Evolutionary conservation across 2,888 invertebrate genomes (phyloP).

Genomic region (Melipona bicolor): DNA sequence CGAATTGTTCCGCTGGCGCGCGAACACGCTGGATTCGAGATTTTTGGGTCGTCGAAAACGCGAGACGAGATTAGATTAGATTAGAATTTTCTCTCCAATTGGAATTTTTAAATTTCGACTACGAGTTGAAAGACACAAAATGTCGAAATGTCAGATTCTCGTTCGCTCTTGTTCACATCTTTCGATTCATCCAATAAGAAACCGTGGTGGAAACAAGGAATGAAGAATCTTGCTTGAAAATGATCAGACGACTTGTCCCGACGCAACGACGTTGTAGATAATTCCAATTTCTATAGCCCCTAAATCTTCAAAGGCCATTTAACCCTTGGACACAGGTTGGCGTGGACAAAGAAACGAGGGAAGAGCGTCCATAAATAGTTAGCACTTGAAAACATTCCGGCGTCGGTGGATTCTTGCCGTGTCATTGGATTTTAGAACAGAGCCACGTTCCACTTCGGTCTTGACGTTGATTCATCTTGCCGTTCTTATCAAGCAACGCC

Average conservation of each 20-base stretch:
- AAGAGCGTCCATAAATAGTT: slow-evolving; percentile 16
- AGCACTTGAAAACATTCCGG: slow-evolving; percentile 1
- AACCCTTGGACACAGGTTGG: neutral
- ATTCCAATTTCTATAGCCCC: neutral
- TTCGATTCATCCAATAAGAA: too few relatives aligned
- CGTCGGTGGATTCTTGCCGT: slow-evolving; percentile 22
- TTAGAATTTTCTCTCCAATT: neutral
- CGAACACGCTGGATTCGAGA: too few relatives aligned
- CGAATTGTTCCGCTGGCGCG: neutral
- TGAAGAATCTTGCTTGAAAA: neutral
- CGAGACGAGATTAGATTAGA: neutral
- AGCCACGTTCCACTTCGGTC: slow-evolving; percentile 28
- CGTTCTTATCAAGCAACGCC: slow-evolving; percentile 56
- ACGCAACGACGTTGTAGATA: neutral
- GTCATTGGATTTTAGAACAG: slow-evolving; percentile 29
- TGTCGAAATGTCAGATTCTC: too few relatives aligned
- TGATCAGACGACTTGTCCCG: neutral
- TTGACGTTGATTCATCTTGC: slow-evolving; percentile 53
- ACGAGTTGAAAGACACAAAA: neutral
- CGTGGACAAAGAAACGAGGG: neutral
- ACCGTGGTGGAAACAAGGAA: too few relatives aligned
- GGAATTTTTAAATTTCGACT: too few relatives aligned
- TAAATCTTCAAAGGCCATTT: neutral
- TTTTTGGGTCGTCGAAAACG: neutral
- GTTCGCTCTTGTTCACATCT: too few relatives aligned